Percentiles rank a stretch among this genome's conserved stretches.
Evolutionary conservation across 2,888 invertebrate species (phyloP).

Genomic region (Trileptium ribeirensis): DNA sequence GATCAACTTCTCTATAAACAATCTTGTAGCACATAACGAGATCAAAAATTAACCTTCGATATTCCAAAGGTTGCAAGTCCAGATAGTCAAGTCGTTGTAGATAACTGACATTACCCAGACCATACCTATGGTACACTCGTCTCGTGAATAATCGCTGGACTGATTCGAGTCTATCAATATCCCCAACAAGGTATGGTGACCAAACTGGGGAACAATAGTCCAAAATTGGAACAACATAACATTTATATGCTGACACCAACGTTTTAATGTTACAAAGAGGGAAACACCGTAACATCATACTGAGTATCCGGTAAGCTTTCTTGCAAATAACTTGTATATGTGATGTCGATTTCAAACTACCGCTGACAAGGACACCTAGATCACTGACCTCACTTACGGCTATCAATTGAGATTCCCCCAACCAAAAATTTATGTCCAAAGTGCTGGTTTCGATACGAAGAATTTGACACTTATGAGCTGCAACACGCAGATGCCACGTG

Average conservation of each 20-base stretch:
- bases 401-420: not conserved
- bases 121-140: not conserved
- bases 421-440: not conserved
- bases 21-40: not conserved
- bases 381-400: not conserved
- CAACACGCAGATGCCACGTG: not conserved
- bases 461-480: not conserved
- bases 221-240: constrained; percentile 8
- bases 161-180: constrained; percentile 5
- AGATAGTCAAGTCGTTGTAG: not conserved
- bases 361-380: not conserved
- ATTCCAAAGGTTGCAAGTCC: not conserved
- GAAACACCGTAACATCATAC: not conserved
- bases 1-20: not conserved
- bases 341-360: not conserved
- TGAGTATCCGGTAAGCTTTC: not conserved
- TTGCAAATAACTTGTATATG: not conserved
- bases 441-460: not conserved
- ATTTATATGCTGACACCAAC: not conserved
- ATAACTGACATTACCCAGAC: not conserved
- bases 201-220: not conserved
- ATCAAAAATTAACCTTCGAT: not conserved
- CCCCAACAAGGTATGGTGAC: not conserved
- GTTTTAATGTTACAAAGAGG: not conserved
- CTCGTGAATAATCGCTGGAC: constrained; percentile 8